Percentiles rank a stretch among this genome's conserved stretches.
phyloP scores from a whole-genome alignment of 2,888 invertebrate species.

The Laothoe populi region DNA sequence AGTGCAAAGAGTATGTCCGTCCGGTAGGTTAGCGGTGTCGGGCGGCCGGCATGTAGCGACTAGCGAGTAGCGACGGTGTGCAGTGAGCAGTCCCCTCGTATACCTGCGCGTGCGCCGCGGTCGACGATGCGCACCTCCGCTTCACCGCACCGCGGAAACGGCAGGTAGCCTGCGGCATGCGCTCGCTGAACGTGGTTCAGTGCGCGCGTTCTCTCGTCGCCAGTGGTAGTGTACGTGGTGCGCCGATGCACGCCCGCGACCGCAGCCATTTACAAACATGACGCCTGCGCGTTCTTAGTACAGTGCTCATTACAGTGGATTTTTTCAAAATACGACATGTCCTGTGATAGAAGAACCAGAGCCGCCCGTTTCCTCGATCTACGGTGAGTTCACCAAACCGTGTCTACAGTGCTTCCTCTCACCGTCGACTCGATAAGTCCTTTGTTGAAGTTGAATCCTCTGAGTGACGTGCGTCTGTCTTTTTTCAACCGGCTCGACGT shows the following conservation, averaged over 20 bases:
- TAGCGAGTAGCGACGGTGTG: neutral
- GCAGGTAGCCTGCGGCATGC: constrained; percentile 75
- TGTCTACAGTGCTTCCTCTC: constrained; percentile 66
- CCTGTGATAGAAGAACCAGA: constrained; percentile 83
- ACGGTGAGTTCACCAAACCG: constrained; percentile 77
- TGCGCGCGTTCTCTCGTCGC: constrained; percentile 83
- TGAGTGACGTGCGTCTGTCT: constrained; percentile 70
- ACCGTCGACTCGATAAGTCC: constrained; percentile 64
- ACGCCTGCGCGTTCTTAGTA: constrained; percentile 70
- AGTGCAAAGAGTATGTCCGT: constrained; percentile 53
- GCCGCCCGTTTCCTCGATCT: constrained; percentile 81
- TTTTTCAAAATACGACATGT: constrained; percentile 73
- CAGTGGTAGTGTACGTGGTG: constrained; percentile 80
- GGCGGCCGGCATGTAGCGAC: constrained; percentile 6
- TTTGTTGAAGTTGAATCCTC: constrained; percentile 79
- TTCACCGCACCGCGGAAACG: constrained; percentile 73
- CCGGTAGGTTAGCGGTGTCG: neutral
- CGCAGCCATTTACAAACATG: constrained; percentile 62
- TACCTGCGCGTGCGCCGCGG: constrained; percentile 79
- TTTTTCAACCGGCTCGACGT: constrained; percentile 69
- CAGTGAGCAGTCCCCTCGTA: constrained; percentile 46
- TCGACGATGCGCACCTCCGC: constrained; percentile 82
- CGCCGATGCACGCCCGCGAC: constrained; percentile 69
- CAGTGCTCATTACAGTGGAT: constrained; percentile 74
- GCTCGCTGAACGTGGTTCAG: constrained; percentile 70